Conservation (phyloP, 2,797 vertebrate genomes). For the Synanceia verrucosa region DNA sequence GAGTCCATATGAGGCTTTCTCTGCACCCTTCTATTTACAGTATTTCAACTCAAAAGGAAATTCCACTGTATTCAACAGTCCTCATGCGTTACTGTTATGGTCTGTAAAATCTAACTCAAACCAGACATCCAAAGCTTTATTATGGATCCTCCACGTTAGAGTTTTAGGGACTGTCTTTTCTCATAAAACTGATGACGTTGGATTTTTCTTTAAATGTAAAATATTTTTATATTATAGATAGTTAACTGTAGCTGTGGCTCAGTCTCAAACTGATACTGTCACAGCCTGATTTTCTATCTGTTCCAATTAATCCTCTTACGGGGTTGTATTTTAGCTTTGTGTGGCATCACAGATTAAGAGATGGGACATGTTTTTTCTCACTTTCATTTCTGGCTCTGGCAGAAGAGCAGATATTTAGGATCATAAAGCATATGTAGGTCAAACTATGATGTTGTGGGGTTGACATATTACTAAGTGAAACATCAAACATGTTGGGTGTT, state of each 20-base stretch:
- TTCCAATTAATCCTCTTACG: slow-evolving; percentile 56
- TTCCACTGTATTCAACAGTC: slow-evolving; percentile 23
- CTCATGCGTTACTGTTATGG: slow-evolving; percentile 10
- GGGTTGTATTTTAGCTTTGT: slow-evolving; percentile 44
- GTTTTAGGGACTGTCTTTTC: background rate
- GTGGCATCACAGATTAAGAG: slow-evolving; percentile 35
- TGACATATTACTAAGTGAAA: background rate
- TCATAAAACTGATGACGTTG: background rate
- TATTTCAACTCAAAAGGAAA: slow-evolving; percentile 42
- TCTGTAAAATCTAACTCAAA: background rate
- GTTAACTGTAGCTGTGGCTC: background rate
- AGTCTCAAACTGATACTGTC: slow-evolving; percentile 38
- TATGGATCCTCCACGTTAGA: background rate
- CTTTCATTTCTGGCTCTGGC: slow-evolving; percentile 19
- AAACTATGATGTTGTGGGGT: background rate
- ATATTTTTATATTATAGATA: slow-evolving; percentile 11
- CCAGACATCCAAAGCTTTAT: slow-evolving; percentile 16
- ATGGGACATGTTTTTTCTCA: slow-evolving; percentile 8
- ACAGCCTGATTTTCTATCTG: slow-evolving; percentile 39
- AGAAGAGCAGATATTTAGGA: slow-evolving; percentile 15
- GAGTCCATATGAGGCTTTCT: slow-evolving; percentile 29
- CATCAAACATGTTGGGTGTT: background rate
- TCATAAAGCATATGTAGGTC: background rate
- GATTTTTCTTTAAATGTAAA: slow-evolving; percentile 24
- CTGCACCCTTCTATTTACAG: slow-evolving; percentile 40